Evolutionary conservation across 2,888 invertebrate species (phyloP), one percentile per base, ranked within the genome.

Genomic region (Melanchra persicariae): DNA sequence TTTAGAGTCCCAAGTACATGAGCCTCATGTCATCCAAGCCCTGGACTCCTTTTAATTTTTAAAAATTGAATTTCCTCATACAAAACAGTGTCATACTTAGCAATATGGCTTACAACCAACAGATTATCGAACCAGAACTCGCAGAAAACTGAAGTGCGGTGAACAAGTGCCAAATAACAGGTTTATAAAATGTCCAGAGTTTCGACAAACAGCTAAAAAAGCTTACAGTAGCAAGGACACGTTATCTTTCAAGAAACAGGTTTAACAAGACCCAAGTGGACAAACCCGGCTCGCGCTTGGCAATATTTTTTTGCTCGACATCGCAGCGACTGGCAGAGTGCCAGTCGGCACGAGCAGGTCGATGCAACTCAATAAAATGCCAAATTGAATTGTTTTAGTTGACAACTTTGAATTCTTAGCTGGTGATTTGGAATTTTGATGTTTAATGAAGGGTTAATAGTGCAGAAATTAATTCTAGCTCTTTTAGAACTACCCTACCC

Each of bases 351-450:
- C 26, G 12, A 60, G 26, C 57, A 68, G 68, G 68, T 71, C 70
- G 66, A 75, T 78, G 81, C 78, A 64, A 74, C 68, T 69, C 65
- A 63, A 78, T 74, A 81, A 81, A 78, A 81, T 78, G 55, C 63
- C 63, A 64, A 78, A 71, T 74, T 51, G 45, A 71, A 78, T 70
- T 51, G 74, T 67, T 62, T 9, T 26, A 47, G n/a, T 51, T 59
- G 63, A 77, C 37, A 64, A 54, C 15, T 67, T 71, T 49, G 37
- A 54, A 58, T 77, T 72, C 19, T 63, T 60, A 52, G n/a, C 7
- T 55, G 4, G 12, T 34, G n/a, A 9, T 40, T 10, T 45, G 19
- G 24, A 34, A 17, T 24, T n/a, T 58, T 51, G 7, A 8, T 19
- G 15, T 17, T 34, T 1, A 22, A 17, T 52, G 17, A 26, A 52